Conservation (phyloP, 2,797 vertebrate genomes). For the Labeo calbasu region DNA sequence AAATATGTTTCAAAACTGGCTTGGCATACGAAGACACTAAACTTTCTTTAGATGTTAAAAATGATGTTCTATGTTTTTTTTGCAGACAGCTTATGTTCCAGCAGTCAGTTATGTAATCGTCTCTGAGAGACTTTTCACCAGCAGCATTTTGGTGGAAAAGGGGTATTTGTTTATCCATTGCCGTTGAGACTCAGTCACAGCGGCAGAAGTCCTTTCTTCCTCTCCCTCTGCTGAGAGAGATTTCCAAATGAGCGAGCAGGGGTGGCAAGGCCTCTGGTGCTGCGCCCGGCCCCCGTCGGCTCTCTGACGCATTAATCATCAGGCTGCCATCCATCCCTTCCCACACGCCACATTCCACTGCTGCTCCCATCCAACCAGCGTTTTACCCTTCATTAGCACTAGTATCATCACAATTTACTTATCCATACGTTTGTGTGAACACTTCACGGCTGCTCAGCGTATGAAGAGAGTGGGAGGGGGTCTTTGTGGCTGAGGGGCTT, state of each 20-base stretch:
- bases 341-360: conserved; percentile 65
- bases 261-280: conserved; percentile 56
- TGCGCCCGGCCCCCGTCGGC: conserved; percentile 69
- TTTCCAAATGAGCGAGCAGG: conserved; percentile 71
- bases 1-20: too few species aligned
- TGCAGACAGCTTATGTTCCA: neutral
- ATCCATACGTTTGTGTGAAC: conserved; percentile 64
- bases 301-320: conserved; percentile 78
- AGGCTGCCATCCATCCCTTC: conserved; percentile 66
- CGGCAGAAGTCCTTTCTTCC: conserved; percentile 34
- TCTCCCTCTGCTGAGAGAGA: conserved; percentile 66
- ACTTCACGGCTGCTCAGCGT: conserved; percentile 53
- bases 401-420: conserved; percentile 65
- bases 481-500: conserved; percentile 4
- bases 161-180: conserved; percentile 39
- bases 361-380: conserved; percentile 72
- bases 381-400: conserved; percentile 76
- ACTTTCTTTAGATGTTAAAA: neutral
- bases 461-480: conserved; percentile 11
- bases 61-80: neutral
- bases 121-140: conserved; percentile 14
- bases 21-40: neutral
- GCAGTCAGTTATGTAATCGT: conserved; percentile 1
- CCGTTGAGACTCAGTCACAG: conserved; percentile 23
- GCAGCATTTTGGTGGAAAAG: conserved; percentile 4